Percentiles rank a stretch among this genome's conserved stretches.
phyloP scores from a whole-genome alignment of 2,113 vertebrate genomes.

The Echinops telfairi region DNA sequence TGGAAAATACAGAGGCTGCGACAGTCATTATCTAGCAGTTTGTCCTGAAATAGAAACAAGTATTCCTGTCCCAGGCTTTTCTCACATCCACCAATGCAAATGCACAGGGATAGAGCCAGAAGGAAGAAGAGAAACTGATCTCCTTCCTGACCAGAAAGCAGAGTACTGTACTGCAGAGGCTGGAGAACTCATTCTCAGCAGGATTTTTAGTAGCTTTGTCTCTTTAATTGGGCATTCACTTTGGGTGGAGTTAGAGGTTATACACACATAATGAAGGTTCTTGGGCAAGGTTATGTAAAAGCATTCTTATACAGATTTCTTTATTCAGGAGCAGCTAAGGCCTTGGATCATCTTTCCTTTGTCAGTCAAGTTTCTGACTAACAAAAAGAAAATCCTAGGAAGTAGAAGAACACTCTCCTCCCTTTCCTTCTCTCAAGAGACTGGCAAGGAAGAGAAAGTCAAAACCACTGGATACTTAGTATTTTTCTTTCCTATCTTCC shows the following conservation, averaged over 20 bases:
- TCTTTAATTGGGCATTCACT: conserved; percentile 7
- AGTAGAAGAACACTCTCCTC: conserved; percentile 39
- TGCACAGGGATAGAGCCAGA: neutral
- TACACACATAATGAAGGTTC: neutral
- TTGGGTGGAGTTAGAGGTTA: neutral
- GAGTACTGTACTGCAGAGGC: neutral
- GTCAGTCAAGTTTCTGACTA: conserved; percentile 64
- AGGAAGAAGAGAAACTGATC: neutral
- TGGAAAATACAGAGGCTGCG: neutral
- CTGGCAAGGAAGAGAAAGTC: conserved; percentile 56
- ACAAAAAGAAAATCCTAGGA: conserved; percentile 53
- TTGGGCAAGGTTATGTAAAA: conserved; percentile 31
- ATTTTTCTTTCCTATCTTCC: neutral
- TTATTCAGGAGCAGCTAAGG: conserved; percentile 12
- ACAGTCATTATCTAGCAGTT: neutral
- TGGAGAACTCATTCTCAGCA: conserved; percentile 22
- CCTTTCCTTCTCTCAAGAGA: conserved; percentile 39
- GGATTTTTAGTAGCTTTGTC: neutral
- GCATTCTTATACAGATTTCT: conserved; percentile 27
- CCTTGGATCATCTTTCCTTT: conserved; percentile 34
- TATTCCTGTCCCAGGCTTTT: neutral
- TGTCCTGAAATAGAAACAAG: neutral
- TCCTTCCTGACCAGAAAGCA: neutral
- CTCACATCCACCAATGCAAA: neutral
- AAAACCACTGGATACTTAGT: conserved; percentile 53